Base-by-base conservation (phyloP, 2,113 vertebrate species). In the Elachura formosa region DNA sequence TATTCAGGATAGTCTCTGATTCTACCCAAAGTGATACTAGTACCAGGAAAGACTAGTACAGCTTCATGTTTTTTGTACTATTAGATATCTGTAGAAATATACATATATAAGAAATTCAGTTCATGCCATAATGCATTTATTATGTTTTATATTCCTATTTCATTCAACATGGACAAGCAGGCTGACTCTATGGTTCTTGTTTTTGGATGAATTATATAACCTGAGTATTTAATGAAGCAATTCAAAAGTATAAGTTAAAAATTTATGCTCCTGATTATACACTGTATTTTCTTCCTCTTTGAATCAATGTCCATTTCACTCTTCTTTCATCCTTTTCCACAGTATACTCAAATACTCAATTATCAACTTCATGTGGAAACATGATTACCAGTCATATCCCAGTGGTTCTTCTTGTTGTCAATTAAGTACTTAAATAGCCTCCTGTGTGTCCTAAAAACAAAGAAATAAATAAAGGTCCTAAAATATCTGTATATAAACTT, bases 381-480 rank as follows among this genome's bases (percentile, higher is more conserved):
- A 54, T 8, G 15, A 59, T 79, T 72, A 72, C 17, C 10, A 46
- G 31, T 68, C 18, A 80, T 2, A 7, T 76, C 33, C 13, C 19
- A 71, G 51, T n/a, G 16, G 8, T 25, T 28, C 15, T 72, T 66
- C 33, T 23, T 69, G 25, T 11, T 9, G 23, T 40, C n/a, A 51
- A 4, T 48, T 86, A 49, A 80, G 18, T 87, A 84, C 46, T 23
- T 51, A 36, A 90, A 12, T 9, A 75, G 18, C 7, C 11, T 20
- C 55, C 34, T 61, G 8, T 40, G 13, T 14, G 18, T 14, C 4
- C 11, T 29, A 3, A 29, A 36, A n/a, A 54, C n/a, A n/a, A 66
- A 33, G 9, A 23, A 43, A n/a, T 4, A 24, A 24, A 23, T 46
- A 38, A 6, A 62, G 25, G 2, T 0, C 2, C 10, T 62, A 20